A percentile compares a stretch with the other conserved stretches of the same genome.
phyloP scores from a whole-genome alignment of 2,888 invertebrate species.

The Dorcus parallelipipedus region DNA sequence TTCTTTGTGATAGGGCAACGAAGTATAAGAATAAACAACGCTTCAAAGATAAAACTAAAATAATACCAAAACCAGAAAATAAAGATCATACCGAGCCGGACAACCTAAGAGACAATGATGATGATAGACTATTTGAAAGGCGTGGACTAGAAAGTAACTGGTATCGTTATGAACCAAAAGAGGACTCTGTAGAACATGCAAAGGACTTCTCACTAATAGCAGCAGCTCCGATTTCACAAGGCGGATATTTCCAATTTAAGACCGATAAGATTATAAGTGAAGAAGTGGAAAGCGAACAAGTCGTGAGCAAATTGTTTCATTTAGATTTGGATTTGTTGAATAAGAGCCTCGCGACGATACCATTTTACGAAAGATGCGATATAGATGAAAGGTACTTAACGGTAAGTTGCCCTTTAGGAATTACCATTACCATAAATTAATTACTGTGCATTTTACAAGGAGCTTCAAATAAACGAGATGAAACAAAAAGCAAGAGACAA shows the following conservation, averaged over 20 bases:
- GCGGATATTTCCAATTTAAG: constrained; percentile 32
- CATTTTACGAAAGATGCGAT: constrained; percentile 22
- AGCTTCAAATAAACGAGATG: constrained; percentile 11
- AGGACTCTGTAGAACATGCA: constrained; percentile 16
- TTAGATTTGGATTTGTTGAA: constrained; percentile 22
- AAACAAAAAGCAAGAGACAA: neutral
- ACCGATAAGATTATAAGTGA: constrained; percentile 22
- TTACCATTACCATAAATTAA: neutral
- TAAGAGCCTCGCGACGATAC: constrained; percentile 20
- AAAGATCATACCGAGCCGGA: neutral
- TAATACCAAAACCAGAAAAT: neutral
- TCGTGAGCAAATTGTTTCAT: constrained; percentile 21
- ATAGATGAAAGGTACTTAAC: constrained; percentile 21
- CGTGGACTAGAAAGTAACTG: constrained; percentile 24
- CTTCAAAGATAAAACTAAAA: constrained; percentile 13
- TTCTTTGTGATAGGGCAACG: constrained; percentile 8
- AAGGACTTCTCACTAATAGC: constrained; percentile 27
- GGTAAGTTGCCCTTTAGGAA: constrained; percentile 11
- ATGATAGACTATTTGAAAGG: constrained; percentile 4
- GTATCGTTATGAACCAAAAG: constrained; percentile 25
- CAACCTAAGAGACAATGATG: constrained; percentile 5
- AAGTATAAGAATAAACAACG: constrained; percentile 16
- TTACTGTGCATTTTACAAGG: constrained; percentile 11
- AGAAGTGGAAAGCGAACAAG: constrained; percentile 12
- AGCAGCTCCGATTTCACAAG: constrained; percentile 28